These are phyloP conservation scores for Tribolium freemani DNA, from an alignment of 2,888 invertebrate genomes.

Conservation along the genomic window DNA sequence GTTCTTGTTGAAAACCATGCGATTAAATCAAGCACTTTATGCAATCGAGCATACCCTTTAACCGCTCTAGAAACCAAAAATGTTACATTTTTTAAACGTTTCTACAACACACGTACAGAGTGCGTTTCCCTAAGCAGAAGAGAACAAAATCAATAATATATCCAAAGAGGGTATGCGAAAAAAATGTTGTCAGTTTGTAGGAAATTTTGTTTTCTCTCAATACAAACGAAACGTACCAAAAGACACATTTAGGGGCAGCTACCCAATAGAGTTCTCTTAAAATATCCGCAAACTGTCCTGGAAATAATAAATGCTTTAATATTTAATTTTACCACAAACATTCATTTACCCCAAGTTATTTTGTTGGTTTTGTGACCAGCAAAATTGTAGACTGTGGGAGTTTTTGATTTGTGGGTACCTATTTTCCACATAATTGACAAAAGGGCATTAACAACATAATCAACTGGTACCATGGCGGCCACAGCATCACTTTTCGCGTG, in stretches of 20 bases:
- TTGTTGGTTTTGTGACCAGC: not conserved
- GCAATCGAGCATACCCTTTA: constrained; percentile 83
- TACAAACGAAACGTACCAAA: constrained; percentile 1
- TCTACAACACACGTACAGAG: not conserved
- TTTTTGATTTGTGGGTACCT: not conserved
- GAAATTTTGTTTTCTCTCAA: not conserved
- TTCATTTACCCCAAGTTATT: not conserved
- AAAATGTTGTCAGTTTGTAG: constrained; percentile 8
- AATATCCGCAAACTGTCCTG: not conserved
- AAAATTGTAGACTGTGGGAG: not conserved
- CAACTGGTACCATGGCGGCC: constrained; percentile 78
- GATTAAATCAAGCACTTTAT: constrained; percentile 81
- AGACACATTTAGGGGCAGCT: not conserved
- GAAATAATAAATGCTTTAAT: not conserved
- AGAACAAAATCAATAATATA: constrained; percentile 17
- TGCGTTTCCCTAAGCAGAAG: not conserved
- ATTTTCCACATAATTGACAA: not conserved
- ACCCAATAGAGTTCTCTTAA: not conserved
- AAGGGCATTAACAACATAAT: constrained; percentile 35
- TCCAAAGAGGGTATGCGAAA: constrained; percentile 1
- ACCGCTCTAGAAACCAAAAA: constrained; percentile 70
- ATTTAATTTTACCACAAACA: not conserved
- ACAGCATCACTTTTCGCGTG: constrained; percentile 69
- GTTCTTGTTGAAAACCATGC: constrained; percentile 82
- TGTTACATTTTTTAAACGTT: not conserved